Base-by-base conservation (phyloP, 1,140 invertebrate genomes). In the Trinorchestia longiramus region DNA sequence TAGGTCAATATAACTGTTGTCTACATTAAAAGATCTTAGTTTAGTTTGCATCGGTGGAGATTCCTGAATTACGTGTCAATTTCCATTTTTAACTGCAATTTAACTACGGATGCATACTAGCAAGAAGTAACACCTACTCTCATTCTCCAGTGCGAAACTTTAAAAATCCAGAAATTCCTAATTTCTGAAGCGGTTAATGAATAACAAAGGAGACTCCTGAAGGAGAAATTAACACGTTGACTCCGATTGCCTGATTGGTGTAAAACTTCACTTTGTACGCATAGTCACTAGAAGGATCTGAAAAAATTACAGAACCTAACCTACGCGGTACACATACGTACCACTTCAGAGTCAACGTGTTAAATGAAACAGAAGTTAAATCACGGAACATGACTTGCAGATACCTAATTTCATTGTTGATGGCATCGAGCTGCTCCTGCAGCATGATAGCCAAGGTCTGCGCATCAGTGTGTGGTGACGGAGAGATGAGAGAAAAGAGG, bases 351-450 rank as follows among this genome's bases (percentile, higher is more conserved):
- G n/a, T n/a, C n/a, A n/a, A n/a, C n/a, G n/a, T n/a, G n/a, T n/a
- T n/a, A n/a, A n/a, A n/a, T n/a, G 28, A 15, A 77, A 77, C 62
- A 77, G 28, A 3, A 77, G 1, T 77, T 1, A 77, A 77, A 23
- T 77, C 28, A 53, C 1, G 36, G 62, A 77, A 36, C 62, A 77
- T 23, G 28, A 77, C 62, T 23, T 77, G 47, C 8, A 77, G 15
- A 36, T 97, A 98, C 98, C 98, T 98, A 97, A 99, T 99, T 98
- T 99, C 99, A 97, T 99, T 99, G 97, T 99, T 99, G 97, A 99
- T 99, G 96, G 99, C 99, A 97, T 99, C 99, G 92, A 99, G 97
- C 97, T 99, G 99, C 97, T 99, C 99, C 97, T 99, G 99, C 96
- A 99, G 98, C 99, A 99, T 99, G 97, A 99, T 98, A 43, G 99